Conservation (phyloP, 2,797 vertebrate species). For the Ambastaia sidthimunki region DNA sequence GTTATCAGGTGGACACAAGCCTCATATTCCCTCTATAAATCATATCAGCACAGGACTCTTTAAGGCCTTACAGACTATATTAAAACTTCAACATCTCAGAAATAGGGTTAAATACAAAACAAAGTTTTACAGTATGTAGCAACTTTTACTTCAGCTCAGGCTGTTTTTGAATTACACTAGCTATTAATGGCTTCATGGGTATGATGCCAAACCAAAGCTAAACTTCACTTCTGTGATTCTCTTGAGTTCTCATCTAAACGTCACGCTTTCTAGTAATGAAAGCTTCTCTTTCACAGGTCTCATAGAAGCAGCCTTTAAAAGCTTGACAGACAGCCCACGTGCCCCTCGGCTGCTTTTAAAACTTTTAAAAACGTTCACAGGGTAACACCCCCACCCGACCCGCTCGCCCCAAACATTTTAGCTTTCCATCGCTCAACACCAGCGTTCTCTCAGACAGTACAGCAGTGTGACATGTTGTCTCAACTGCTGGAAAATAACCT, state of each 20-base stretch:
- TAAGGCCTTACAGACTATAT: no score
- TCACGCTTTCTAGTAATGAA: constrained; percentile 62
- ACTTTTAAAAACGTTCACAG: constrained; percentile 57
- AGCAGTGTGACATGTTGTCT: background rate
- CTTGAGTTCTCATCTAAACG: constrained; percentile 59
- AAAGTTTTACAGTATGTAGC: background rate
- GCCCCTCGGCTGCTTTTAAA: constrained; percentile 61
- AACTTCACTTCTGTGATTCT: constrained; percentile 58
- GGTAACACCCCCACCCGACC: background rate
- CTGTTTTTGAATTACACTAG: background rate
- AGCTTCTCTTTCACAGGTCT: constrained; percentile 67
- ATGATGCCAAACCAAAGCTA: background rate
- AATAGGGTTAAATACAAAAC: background rate
- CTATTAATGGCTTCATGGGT: background rate
- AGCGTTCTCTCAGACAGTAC: constrained; percentile 1
- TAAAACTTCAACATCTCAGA: no score
- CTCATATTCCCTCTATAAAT: no score
- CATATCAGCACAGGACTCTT: no score
- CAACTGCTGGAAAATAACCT: background rate
- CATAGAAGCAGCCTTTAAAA: constrained; percentile 55
- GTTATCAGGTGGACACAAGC: no score
- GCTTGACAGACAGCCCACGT: constrained; percentile 38
- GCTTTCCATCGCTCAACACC: constrained; percentile 18
- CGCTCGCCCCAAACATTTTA: background rate
- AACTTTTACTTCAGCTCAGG: background rate